These are phyloP conservation scores for Pampus argenteus DNA, from an alignment of 2,797 vertebrate species.

Conservation along the genomic window DNA sequence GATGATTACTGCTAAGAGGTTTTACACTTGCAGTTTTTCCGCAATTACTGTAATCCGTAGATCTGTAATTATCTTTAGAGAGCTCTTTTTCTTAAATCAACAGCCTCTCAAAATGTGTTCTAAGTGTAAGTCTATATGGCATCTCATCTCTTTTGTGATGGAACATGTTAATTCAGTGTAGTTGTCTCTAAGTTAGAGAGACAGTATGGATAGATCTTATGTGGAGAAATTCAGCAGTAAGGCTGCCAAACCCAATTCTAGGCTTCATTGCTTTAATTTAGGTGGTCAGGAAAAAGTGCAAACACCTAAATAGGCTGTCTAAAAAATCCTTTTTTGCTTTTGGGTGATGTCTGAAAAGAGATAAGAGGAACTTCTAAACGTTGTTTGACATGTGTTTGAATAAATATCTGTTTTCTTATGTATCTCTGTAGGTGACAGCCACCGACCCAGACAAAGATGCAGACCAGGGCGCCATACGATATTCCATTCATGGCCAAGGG, in stretches of 20 bases:
- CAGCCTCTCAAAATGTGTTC: background rate
- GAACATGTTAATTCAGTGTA: constrained; percentile 22
- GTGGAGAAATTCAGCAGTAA: constrained; percentile 24
- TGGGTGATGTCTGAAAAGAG: constrained; percentile 41
- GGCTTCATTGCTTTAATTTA: constrained; percentile 60
- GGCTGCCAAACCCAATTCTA: constrained; percentile 37
- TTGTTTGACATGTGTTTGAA: constrained; percentile 56
- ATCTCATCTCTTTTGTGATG: constrained; percentile 6
- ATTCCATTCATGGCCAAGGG: constrained; percentile 92
- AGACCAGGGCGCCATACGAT: constrained; percentile 89
- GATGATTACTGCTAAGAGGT: background rate
- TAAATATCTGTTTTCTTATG: constrained; percentile 51
- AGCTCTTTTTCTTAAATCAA: background rate
- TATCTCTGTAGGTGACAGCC: constrained; percentile 87
- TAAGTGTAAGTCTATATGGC: background rate
- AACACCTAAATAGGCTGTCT: constrained; percentile 64
- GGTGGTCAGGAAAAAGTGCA: constrained; percentile 53
- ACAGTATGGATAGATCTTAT: constrained; percentile 40
- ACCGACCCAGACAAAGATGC: constrained; percentile 90
- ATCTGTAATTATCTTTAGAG: constrained; percentile 26
- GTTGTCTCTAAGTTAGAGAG: constrained; percentile 33
- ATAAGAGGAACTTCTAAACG: constrained; percentile 56
- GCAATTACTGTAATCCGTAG: constrained; percentile 17
- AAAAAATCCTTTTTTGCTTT: constrained; percentile 32
- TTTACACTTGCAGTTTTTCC: background rate